Percentiles rank a stretch among this genome's conserved stretches.
These are phyloP conservation scores for Cantharis rustica DNA, from an alignment of 2,888 invertebrate genomes.

Conservation along the genomic window DNA sequence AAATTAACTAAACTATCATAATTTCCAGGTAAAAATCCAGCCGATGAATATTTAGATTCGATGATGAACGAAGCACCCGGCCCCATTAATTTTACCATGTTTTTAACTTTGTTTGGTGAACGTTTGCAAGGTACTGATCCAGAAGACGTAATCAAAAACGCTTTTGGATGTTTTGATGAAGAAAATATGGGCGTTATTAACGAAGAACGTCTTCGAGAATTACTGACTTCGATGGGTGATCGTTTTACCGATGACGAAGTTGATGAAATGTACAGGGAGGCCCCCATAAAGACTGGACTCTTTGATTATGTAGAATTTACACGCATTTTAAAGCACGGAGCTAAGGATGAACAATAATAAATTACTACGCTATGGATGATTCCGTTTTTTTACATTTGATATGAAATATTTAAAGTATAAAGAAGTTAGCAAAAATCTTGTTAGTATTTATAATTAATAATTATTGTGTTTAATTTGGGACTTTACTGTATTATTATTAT, in stretches of 20 bases:
- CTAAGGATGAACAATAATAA: slow-evolving; percentile 94
- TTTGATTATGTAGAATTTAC: slow-evolving; percentile 99
- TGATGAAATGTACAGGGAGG: slow-evolving; percentile 98
- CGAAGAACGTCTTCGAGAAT: slow-evolving; percentile 92
- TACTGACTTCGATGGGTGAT: slow-evolving; percentile 97
- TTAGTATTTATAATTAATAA: not conserved
- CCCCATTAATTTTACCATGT: slow-evolving; percentile 99
- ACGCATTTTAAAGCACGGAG: slow-evolving; percentile 97
- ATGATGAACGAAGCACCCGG: slow-evolving; percentile 99
- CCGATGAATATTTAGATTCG: slow-evolving; percentile 92
- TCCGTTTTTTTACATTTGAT: slow-evolving; percentile 1
- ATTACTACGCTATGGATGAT: not conserved
- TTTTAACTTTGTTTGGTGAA: slow-evolving; percentile 97
- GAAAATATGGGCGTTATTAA: slow-evolving; percentile 91
- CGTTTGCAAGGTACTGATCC: slow-evolving; percentile 98
- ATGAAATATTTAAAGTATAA: not conserved
- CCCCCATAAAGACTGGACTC: slow-evolving; percentile 91
- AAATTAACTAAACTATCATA: not conserved
- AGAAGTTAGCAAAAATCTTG: not conserved
- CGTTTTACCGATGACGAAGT: slow-evolving; percentile 97
- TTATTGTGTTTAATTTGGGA: not conserved
- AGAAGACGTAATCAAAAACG: slow-evolving; percentile 98
- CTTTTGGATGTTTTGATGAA: slow-evolving; percentile 99
- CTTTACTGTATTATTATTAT: not conserved
- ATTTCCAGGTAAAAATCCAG: slow-evolving; percentile 85